A percentile compares a stretch with the other conserved stretches of the same genome.
phyloP scores from a whole-genome alignment of 2,888 invertebrate genomes.

The Stenichneumon culpator region DNA sequence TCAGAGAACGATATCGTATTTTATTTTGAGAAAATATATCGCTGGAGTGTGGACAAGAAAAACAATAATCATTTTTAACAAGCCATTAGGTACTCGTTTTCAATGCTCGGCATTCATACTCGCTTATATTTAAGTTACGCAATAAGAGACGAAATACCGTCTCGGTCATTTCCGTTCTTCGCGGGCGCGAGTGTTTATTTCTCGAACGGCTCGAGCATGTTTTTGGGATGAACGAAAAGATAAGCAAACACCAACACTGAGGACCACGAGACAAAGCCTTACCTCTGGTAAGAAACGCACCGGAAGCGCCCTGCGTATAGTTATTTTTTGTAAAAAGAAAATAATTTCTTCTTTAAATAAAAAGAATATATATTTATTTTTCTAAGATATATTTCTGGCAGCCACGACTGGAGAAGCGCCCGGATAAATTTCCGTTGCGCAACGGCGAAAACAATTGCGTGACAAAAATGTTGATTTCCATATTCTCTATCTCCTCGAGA shows the following conservation, averaged over 20 bases:
- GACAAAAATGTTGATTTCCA: not conserved
- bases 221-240: no score
- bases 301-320: no score
- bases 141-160: not conserved
- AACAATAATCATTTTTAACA: not conserved
- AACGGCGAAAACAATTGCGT: constrained; percentile 26
- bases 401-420: not conserved
- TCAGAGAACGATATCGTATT: not conserved
- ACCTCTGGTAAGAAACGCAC: no score
- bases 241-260: no score
- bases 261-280: no score
- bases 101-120: not conserved
- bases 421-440: constrained; percentile 3
- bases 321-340: no score
- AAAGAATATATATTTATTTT: no score
- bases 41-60: not conserved
- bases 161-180: not conserved
- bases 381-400: no score
- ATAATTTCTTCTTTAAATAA: no score
- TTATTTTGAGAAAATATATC: constrained; percentile 14
- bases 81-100: not conserved
- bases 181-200: no score
- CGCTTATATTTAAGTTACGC: not conserved
- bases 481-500: not conserved
- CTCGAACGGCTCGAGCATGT: no score